A percentile compares a stretch with the other conserved stretches of the same genome.
Evolutionary conservation across 2,888 invertebrate species (phyloP).

Genomic region (Epirrita christyi): DNA sequence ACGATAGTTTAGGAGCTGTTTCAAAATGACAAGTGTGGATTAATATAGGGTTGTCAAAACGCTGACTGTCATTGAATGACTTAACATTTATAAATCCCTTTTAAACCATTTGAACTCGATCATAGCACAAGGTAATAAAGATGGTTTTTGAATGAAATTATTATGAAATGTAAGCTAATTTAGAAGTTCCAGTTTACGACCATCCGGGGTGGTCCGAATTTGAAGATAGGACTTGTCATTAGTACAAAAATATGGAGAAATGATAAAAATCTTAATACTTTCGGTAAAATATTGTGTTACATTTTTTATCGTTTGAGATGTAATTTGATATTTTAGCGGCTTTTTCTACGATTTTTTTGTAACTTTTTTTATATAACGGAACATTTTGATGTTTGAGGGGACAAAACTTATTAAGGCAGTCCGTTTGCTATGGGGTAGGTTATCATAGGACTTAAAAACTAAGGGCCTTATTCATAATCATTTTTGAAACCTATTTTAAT

Average conservation of each 20-base stretch:
- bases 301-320: conserved; percentile 17
- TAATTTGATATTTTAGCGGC: conserved; percentile 30
- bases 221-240: conserved; percentile 33
- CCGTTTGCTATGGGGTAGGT: too few relatives aligned
- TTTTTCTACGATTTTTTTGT: conserved; percentile 4
- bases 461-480: too few relatives aligned
- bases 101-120: neutral
- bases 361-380: too few relatives aligned
- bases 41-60: conserved; percentile 26
- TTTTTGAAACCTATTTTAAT: too few relatives aligned
- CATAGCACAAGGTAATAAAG: conserved; percentile 17
- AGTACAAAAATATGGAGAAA: conserved; percentile 29
- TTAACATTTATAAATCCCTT: conserved; percentile 28
- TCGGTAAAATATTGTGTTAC: conserved; percentile 34
- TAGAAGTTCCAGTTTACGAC: conserved; percentile 28
- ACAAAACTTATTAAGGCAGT: too few relatives aligned
- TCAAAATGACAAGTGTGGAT: neutral
- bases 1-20: neutral
- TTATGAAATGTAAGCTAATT: conserved; percentile 22
- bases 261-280: conserved; percentile 36
- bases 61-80: conserved; percentile 33
- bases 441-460: too few relatives aligned
- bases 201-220: conserved; percentile 35
- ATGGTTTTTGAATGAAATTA: conserved; percentile 8
- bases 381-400: too few relatives aligned